Evolutionary conservation across 1,140 invertebrate genomes (phyloP), one percentile per base, ranked within the genome.

Genomic region (Carcinoscorpius rotundicauda): DNA sequence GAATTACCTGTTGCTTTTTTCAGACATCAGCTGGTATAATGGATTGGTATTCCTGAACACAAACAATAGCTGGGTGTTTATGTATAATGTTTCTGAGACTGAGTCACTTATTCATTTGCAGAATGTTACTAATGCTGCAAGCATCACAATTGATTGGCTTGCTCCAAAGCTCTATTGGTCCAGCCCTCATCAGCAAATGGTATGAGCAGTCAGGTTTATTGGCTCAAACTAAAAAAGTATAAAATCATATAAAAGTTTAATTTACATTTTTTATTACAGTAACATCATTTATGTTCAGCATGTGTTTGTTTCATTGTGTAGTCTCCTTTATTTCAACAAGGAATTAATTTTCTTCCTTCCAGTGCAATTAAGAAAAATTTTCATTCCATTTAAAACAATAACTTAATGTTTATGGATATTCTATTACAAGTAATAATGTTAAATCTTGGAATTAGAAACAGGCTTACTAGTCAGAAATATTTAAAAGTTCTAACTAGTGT

Each of bases 121-220:
- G 6, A 84, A 85, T 70, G 82, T 86, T 65, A 82, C 86, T 57
- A 85, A 85, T 48, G 88, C 88, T 3, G 83, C 85, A 0, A 86
- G 85, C 68, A 81, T 95, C 29, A 87, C 89, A 0, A 85, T 93
- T 3, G 92, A 97, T 72, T 93, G 89, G 88, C 83, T 94, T 51
- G 89, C 88, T 0, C 85, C 84, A 50, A 88, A 89, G 73, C 74
- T 97, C 0, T 96, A 95, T 73, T 96, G 91, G 90, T 88, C 89
- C 0, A 89, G 88, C 77, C 85, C 86, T 8, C 87, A 87, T 75
- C 85, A 88, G 73, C 87, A 90, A 65, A 73, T 76, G 73, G 76
- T 76, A 68, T 6, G 11, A 50, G 29, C 29, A 29, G 29, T 29
- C 29, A 29, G 29, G 29, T 29, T 29, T 29, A 29, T 29, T 29